Evolutionary conservation across 2,888 invertebrate species (phyloP), one percentile per base, ranked within the genome.

Genomic region (Drosophila quinaria): DNA sequence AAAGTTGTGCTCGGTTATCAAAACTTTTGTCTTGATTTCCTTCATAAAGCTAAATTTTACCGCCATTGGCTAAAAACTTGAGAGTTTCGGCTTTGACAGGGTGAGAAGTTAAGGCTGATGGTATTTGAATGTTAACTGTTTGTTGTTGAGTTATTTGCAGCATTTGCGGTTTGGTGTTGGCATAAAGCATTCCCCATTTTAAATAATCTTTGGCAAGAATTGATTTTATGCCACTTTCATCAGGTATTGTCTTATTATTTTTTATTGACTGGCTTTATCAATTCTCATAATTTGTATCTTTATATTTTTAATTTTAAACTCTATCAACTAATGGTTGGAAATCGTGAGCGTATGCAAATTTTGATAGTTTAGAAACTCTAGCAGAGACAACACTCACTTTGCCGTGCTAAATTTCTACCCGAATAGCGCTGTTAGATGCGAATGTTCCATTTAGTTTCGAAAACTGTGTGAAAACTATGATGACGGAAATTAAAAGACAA

Each of bases 1-100:
- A 55, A 80, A 83, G 69, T 80, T 83, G 61, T 81, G 66, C 64
- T 81, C 66, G 84, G 79, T 81, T 84, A 71, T 60, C 42, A 61
- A 58, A 83, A 69, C 66, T 81, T 78, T 84, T 65, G 81, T 61
- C 70, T 81, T 52, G 63, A 63, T 70, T 69, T 63, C 59, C 33
- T 50, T 77, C 77, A 71, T 42, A 29, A 60, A 74, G 56, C 63
- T 50, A 50, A 62, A 65, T 47, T 52, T 19, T 39, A 47, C 62
- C 41, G 39, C 59, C 56, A 66, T 51, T 44, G 56, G 66, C 47
- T n/a, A 41, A 41, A 52, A 52, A 54, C 68, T 80, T 59, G 17
- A 49, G 46, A 67, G 59, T 56, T 59, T 81, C 51, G 35, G 47
- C 61, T 61, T 74, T 70, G 58, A 17, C 44, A 52, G 60, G 54